phyloP scores from a whole-genome alignment of 2,888 invertebrate genomes.

The Cephalotes varians region DNA sequence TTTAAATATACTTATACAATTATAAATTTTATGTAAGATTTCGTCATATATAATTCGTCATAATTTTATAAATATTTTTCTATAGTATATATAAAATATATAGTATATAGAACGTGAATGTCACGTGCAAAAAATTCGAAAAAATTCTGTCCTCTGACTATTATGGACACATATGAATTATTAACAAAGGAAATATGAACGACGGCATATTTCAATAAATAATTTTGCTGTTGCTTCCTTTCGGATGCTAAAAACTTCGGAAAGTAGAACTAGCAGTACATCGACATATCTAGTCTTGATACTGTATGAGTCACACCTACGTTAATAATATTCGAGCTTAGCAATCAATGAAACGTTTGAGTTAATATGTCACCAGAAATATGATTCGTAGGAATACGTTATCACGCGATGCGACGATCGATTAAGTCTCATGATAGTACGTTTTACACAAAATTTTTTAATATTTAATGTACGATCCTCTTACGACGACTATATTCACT shows the following conservation, averaged over 20 bases:
- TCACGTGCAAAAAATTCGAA: neutral
- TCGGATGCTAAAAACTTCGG: constrained; percentile 1
- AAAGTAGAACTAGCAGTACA: neutral
- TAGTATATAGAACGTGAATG: neutral
- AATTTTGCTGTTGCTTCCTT: neutral
- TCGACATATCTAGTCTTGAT: constrained; percentile 19
- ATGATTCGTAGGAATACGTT: neutral
- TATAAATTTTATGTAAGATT: too few relatives aligned
- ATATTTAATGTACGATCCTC: neutral
- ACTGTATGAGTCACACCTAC: neutral
- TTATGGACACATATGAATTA: neutral
- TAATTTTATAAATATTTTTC: too few relatives aligned
- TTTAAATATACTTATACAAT: too few relatives aligned
- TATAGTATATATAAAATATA: too few relatives aligned
- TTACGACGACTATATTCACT: neutral
- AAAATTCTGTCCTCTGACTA: neutral
- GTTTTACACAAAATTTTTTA: neutral
- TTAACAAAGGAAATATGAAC: constrained; percentile 9
- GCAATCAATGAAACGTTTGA: constrained; percentile 30
- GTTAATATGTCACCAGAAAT: constrained; percentile 29
- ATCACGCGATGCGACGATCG: constrained; percentile 8
- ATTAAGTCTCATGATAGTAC: neutral
- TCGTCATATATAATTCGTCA: too few relatives aligned
- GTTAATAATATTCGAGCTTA: constrained; percentile 28
- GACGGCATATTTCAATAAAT: neutral